These are phyloP conservation scores for Alexandromys fortis DNA, from an alignment of 2,113 vertebrate species.

Conservation along the genomic window DNA sequence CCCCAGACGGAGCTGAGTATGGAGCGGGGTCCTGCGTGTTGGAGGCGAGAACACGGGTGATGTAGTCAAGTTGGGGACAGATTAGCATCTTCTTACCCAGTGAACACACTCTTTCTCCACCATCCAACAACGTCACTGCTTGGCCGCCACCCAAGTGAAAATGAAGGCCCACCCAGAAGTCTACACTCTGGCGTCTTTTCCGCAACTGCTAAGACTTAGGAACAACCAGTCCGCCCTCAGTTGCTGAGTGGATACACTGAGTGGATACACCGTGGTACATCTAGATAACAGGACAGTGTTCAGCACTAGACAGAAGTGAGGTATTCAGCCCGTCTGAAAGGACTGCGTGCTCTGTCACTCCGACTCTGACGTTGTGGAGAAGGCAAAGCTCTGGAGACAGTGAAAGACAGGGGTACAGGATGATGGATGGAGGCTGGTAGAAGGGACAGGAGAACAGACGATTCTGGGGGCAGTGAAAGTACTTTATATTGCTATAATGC, in stretches of 20 bases:
- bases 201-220: not conserved
- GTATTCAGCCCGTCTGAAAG: not conserved
- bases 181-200: not conserved
- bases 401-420: not conserved
- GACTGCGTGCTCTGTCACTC: not conserved
- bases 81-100: not conserved
- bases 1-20: not conserved
- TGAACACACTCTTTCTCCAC: not conserved
- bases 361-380: not conserved
- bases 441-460: not conserved
- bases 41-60: not conserved
- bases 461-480: not conserved
- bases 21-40: not conserved
- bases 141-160: not conserved
- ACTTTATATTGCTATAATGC: not conserved
- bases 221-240: not conserved
- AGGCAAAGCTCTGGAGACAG: not conserved
- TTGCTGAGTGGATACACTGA: slow-evolving; percentile 6
- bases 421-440: not conserved
- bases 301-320: not conserved
- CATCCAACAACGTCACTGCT: not conserved
- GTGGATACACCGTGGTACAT: not conserved
- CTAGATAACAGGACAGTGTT: not conserved
- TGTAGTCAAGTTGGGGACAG: not conserved
- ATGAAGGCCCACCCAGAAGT: not conserved